These are phyloP conservation scores for Typhlichthys subterraneus DNA, from an alignment of 2,797 vertebrate species.

Conservation along the genomic window DNA sequence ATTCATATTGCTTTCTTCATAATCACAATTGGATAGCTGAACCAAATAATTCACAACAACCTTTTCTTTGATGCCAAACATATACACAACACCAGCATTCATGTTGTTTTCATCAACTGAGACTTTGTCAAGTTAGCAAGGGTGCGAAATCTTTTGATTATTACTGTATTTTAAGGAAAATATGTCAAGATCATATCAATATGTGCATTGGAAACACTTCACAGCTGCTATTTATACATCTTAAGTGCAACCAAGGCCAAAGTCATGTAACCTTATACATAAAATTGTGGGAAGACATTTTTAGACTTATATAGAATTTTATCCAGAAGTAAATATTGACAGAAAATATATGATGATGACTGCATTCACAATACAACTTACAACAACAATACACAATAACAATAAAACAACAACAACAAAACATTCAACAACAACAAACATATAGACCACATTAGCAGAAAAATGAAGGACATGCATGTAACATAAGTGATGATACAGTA, in stretches of 20 bases:
- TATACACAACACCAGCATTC: too few relatives aligned
- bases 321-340: too few relatives aligned
- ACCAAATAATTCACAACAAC: too few relatives aligned
- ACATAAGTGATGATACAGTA: neutral
- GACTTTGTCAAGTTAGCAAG: neutral
- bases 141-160: neutral
- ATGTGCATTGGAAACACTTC: too few relatives aligned
- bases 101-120: too few relatives aligned
- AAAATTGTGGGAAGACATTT: too few relatives aligned
- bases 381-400: conserved; percentile 18
- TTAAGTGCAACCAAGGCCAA: too few relatives aligned
- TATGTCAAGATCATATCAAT: too few relatives aligned
- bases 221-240: neutral
- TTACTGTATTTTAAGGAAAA: neutral
- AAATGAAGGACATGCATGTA: neutral
- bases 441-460: conserved; percentile 15
- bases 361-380: conserved; percentile 44
- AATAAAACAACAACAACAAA: conserved; percentile 12
- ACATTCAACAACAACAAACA: conserved; percentile 26
- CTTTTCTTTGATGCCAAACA: too few relatives aligned
- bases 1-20: neutral
- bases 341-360: conserved; percentile 24
- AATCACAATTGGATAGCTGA: too few relatives aligned
- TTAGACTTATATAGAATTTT: too few relatives aligned
- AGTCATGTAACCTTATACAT: too few relatives aligned